Base-by-base conservation (phyloP, 2,797 vertebrate genomes). In the Euthynnus affinis region DNA sequence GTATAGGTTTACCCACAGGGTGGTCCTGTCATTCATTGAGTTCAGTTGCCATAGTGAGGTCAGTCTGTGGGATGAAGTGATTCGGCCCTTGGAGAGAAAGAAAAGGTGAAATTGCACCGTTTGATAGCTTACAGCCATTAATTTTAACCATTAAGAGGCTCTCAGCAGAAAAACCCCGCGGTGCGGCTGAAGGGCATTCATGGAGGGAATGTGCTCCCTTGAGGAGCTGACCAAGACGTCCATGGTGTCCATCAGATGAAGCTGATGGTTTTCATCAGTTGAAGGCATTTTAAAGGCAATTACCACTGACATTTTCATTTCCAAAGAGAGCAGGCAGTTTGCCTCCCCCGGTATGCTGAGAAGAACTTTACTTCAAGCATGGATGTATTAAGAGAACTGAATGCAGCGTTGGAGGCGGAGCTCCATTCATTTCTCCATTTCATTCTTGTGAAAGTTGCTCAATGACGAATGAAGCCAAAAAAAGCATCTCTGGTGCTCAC, bases 91-190 rank as follows among this genome's bases (percentile, higher is more conserved):
- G 0, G 5, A 66, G 56, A 53, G 10, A 32, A 72, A 79, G 57
- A 52, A 76, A 6, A 23, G 20, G 56, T 9, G 0, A 78, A 72
- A 86, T 83, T 82, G 71, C 25, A 1, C 66, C 0, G 48, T 78
- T 82, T 88, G 66, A 84, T 84, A n/a, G 73, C 86, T 84, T 71
- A 32, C 60, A 81, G 73, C 29, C 76, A 80, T 79, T 87, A 32
- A 83, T 88, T 87, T 84, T 46, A 73, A 81, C 72, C 71, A 88
- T 84, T 81, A 83, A 78, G 52, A n/a, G 52, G 52, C 78, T 89
- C 66, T 88, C 65, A 71, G 67, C 64, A 67, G 65, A 79, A 56
- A 48, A 82, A 77, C 61, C 84, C 69, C 3, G 49, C 1, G 56
- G 73, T 68, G 76, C 2, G 0, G 74, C 75, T 82, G 78, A 91